Conservation (phyloP, 2,888 invertebrate species). For the Tipula lateralis region DNA sequence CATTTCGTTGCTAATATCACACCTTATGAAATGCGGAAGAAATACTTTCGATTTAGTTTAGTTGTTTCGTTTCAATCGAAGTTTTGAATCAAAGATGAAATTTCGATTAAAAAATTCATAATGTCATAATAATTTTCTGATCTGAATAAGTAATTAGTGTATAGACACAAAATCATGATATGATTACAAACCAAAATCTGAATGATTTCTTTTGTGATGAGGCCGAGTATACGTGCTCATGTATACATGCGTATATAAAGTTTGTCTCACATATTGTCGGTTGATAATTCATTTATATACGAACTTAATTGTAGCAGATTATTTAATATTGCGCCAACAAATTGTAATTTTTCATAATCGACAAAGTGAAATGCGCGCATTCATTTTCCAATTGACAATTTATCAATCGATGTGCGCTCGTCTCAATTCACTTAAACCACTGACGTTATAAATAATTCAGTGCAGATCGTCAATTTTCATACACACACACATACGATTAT, state of each 20-base stretch:
- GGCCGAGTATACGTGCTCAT: background rate
- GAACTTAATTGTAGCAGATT: background rate
- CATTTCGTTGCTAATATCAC: background rate
- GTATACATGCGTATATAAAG: background rate
- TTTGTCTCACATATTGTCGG: background rate
- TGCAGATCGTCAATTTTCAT: background rate
- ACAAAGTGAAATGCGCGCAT: background rate
- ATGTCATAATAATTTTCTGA: constrained; percentile 24
- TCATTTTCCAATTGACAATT: background rate
- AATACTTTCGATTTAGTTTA: background rate
- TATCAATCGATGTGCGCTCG: background rate
- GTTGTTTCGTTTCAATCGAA: background rate
- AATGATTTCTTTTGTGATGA: background rate
- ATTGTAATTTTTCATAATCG: background rate
- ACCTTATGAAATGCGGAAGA: background rate
- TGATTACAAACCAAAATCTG: background rate
- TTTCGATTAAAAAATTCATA: background rate
- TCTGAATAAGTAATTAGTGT: background rate
- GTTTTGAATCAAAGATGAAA: constrained; percentile 15
- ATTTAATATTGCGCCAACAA: constrained; percentile 5
- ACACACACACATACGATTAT: background rate
- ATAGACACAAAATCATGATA: background rate
- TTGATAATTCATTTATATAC: background rate
- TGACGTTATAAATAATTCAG: background rate
- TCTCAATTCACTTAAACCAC: background rate